Percentiles rank a stretch among this genome's conserved stretches.
These are phyloP conservation scores for Eledone cirrhosa DNA, from an alignment of 2,888 invertebrate species.

Conservation along the genomic window DNA sequence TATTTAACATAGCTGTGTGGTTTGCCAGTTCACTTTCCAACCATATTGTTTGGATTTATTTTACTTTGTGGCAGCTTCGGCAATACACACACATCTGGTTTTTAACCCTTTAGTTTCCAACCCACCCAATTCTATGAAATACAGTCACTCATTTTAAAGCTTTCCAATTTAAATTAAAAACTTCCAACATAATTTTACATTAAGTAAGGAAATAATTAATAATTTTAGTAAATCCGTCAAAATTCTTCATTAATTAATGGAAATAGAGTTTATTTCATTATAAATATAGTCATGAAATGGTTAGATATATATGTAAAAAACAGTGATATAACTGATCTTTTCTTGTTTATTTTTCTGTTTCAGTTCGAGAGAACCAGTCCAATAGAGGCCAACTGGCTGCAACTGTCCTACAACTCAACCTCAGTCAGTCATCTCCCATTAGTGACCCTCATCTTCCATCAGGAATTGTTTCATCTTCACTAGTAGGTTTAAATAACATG, in stretches of 20 bases:
- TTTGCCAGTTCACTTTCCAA: too few relatives aligned
- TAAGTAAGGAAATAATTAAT: too few relatives aligned
- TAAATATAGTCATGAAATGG: too few relatives aligned
- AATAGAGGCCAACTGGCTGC: constrained; percentile 63
- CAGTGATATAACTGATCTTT: neutral
- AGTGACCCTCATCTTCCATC: constrained; percentile 24
- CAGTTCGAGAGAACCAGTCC: constrained; percentile 59
- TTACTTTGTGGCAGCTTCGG: too few relatives aligned
- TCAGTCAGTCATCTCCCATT: constrained; percentile 38
- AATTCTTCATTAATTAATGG: too few relatives aligned
- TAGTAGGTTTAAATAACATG: constrained; percentile 30
- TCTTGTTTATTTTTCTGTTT: constrained; percentile 29
- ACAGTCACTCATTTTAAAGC: neutral
- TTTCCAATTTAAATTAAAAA: too few relatives aligned
- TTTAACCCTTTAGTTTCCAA: neutral
- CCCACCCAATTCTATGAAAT: neutral
- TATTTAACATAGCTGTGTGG: too few relatives aligned
- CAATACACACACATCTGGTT: neutral
- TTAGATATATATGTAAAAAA: too few relatives aligned
- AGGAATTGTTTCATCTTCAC: constrained; percentile 31
- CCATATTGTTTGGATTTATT: too few relatives aligned
- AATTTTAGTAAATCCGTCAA: too few relatives aligned
- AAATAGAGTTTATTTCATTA: too few relatives aligned
- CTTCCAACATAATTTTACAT: too few relatives aligned
- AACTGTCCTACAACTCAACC: constrained; percentile 59